Percentiles rank a stretch among this genome's conserved stretches.
Evolutionary conservation across 2,113 vertebrate species (phyloP).

Genomic region (Dromaius novaehollandiae): DNA sequence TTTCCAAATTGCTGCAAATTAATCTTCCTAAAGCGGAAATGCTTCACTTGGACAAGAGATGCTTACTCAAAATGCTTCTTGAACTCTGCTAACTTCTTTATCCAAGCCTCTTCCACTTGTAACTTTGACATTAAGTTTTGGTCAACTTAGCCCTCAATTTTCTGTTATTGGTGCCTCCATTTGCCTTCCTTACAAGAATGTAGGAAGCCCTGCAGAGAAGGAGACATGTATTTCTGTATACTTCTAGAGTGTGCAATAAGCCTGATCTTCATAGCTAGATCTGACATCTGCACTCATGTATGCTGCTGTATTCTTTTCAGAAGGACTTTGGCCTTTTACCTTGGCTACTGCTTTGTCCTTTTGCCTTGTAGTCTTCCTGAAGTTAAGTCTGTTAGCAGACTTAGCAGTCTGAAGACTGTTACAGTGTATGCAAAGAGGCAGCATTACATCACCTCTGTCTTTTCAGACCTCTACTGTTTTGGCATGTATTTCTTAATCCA

Average conservation of each 20-base stretch:
- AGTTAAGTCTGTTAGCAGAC: background rate
- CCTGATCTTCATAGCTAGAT: background rate
- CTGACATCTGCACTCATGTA: background rate
- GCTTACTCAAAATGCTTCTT: background rate
- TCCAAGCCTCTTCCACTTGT: background rate
- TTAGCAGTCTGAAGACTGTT: background rate
- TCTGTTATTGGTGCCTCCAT: background rate
- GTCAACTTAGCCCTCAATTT: background rate
- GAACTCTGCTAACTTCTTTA: background rate
- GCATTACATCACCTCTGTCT: background rate
- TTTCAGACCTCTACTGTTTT: background rate
- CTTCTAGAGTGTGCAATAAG: background rate
- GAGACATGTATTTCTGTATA: background rate
- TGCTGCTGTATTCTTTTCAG: background rate
- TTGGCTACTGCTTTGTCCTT: background rate
- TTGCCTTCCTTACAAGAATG: background rate
- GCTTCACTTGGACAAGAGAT: conserved; percentile 1
- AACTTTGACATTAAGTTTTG: background rate
- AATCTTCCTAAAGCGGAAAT: background rate
- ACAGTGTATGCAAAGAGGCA: background rate
- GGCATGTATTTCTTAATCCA: background rate
- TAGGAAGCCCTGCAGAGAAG: background rate
- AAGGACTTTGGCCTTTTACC: background rate
- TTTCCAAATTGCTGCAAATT: conserved; percentile 13
- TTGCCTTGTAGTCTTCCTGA: background rate